These are phyloP conservation scores for Perizoma flavofasciatum DNA, from an alignment of 2,888 invertebrate species.

Conservation along the genomic window DNA sequence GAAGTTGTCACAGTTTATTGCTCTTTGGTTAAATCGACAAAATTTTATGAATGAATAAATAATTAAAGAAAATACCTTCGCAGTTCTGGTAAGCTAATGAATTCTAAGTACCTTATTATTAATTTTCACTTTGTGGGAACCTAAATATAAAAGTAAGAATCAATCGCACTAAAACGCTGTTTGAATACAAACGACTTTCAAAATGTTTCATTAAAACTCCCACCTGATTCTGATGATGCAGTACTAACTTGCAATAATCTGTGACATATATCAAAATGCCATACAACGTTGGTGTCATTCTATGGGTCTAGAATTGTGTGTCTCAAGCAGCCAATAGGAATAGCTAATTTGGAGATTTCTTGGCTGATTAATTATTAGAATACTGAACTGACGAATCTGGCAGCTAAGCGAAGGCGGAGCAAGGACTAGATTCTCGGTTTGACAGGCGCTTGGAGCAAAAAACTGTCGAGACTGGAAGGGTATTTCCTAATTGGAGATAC, in stretches of 20 bases:
- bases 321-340: constrained; percentile 48
- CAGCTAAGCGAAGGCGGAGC: constrained; percentile 19
- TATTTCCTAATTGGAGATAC: constrained; percentile 16
- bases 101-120: constrained; percentile 25
- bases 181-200: constrained; percentile 25
- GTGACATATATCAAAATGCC: constrained; percentile 3
- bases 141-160: constrained; percentile 17
- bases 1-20: too few species aligned
- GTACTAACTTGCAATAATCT: constrained; percentile 12
- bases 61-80: constrained; percentile 7
- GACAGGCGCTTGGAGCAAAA: constrained; percentile 7
- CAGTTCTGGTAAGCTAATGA: constrained; percentile 18
- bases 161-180: constrained; percentile 16
- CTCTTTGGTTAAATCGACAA: background rate
- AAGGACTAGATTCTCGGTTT: constrained; percentile 12
- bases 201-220: constrained; percentile 26
- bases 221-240: constrained; percentile 24
- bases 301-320: constrained; percentile 16
- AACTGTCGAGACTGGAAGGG: constrained; percentile 6
- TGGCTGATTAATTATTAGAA: constrained; percentile 37
- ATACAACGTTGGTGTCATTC: constrained; percentile 3
- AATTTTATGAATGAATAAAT: constrained; percentile 6
- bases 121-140: constrained; percentile 24
- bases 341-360: constrained; percentile 49
- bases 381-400: constrained; percentile 43